A percentile compares a stretch with the other conserved stretches of the same genome.
phyloP scores from a whole-genome alignment of 23 tunicate species.

The Halocynthia roretzi region DNA sequence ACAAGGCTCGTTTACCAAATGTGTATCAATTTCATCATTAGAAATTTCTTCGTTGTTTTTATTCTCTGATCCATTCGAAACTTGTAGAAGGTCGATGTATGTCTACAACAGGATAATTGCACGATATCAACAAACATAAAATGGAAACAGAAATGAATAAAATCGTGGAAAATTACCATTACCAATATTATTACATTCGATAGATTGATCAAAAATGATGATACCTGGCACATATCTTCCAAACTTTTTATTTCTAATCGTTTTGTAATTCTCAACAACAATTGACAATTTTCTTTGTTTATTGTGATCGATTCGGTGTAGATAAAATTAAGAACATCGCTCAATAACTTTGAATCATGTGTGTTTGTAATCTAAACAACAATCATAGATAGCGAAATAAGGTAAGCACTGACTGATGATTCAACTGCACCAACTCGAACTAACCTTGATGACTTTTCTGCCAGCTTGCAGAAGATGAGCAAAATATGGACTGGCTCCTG shows the following conservation, averaged over 20 bases:
- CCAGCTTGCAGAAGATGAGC: conserved; percentile 7
- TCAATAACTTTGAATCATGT: conserved; percentile 1
- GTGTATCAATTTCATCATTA: too few relatives aligned
- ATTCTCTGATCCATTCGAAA: too few relatives aligned
- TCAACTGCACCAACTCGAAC: neutral
- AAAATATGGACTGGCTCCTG: conserved; percentile 29
- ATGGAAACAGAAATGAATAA: too few relatives aligned
- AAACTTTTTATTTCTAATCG: neutral
- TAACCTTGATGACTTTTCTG: conserved; percentile 11
- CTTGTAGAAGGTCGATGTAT: too few relatives aligned
- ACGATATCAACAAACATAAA: too few relatives aligned
- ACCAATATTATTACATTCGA: neutral
- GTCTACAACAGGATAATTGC: too few relatives aligned
- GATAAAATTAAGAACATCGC: conserved; percentile 15
- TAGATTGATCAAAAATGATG: too few relatives aligned
- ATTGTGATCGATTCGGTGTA: conserved; percentile 19
- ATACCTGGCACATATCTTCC: conserved; percentile 4
- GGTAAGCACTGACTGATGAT: neutral
- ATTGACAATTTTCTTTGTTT: neutral
- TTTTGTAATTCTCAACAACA: neutral
- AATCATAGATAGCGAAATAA: too few relatives aligned
- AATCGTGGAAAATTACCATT: neutral
- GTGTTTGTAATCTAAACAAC: conserved; percentile 9
- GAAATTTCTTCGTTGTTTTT: too few relatives aligned
- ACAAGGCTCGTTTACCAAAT: too few relatives aligned